phyloP scores from a whole-genome alignment of 1,140 invertebrate genomes.

The Bombus impatiens region DNA sequence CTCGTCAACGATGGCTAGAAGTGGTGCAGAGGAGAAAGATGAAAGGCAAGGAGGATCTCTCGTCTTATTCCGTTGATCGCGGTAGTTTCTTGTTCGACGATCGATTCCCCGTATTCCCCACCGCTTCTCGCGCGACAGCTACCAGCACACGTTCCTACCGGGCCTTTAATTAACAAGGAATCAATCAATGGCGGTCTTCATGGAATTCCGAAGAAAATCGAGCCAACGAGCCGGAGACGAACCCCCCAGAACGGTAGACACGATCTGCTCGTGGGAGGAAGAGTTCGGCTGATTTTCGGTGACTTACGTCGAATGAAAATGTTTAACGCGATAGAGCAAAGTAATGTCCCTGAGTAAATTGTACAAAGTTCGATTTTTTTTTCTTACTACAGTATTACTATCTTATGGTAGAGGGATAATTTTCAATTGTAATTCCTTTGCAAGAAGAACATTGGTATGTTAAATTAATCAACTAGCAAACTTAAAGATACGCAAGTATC shows the following conservation, averaged over 20 bases:
- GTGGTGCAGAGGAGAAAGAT: not conserved
- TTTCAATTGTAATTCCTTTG: no score
- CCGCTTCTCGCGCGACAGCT: constrained; percentile 47
- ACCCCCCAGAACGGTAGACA: not conserved
- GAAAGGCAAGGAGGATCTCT: constrained; percentile 50
- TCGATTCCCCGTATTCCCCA: constrained; percentile 70
- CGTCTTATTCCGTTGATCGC: constrained; percentile 68
- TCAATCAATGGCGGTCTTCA: constrained; percentile 71
- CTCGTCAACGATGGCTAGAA: not conserved
- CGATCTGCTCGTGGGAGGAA: no score
- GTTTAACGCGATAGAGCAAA: not conserved
- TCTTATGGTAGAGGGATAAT: not conserved
- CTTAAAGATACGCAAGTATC: no score
- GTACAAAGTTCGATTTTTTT: not conserved
- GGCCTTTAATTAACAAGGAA: constrained; percentile 78
- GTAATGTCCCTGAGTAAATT: not conserved
- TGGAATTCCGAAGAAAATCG: constrained; percentile 65
- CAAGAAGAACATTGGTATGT: no score
- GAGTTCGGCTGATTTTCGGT: not conserved
- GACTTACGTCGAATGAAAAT: not conserved
- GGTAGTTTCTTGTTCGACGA: constrained; percentile 69
- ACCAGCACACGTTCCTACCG: constrained; percentile 54
- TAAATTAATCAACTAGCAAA: no score
- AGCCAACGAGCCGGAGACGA: constrained; percentile 1
- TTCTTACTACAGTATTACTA: not conserved